These are phyloP conservation scores for Enteromius trimaculatus DNA, from an alignment of 2,797 vertebrate genomes.

Conservation along the genomic window DNA sequence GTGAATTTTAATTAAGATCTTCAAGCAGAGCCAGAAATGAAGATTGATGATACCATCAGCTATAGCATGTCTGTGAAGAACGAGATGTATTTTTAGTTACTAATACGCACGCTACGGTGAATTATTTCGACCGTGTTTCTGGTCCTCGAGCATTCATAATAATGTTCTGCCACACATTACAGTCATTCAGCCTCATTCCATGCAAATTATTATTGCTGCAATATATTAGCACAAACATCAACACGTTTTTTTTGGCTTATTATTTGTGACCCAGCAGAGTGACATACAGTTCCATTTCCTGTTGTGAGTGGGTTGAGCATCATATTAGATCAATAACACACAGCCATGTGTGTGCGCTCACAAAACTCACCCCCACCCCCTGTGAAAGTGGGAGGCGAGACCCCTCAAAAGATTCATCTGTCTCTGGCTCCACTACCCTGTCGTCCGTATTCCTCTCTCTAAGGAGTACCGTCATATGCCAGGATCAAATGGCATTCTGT, in stretches of 20 bases:
- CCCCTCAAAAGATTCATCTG: slow-evolving; percentile 35
- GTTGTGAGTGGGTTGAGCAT: slow-evolving; percentile 26
- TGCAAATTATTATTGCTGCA: slow-evolving; percentile 42
- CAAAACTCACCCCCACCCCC: background rate
- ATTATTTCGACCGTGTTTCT: slow-evolving; percentile 42
- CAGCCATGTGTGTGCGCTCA: background rate
- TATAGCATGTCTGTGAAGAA: slow-evolving; percentile 40
- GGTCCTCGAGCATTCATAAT: slow-evolving; percentile 20
- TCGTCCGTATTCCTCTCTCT: slow-evolving; percentile 41
- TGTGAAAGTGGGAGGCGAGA: slow-evolving; percentile 21
- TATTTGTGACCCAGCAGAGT: slow-evolving; percentile 5
- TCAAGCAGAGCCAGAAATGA: slow-evolving; percentile 31
- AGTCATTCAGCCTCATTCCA: slow-evolving; percentile 34
- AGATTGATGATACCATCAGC: slow-evolving; percentile 45
- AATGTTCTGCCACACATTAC: slow-evolving; percentile 26
- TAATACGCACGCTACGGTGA: slow-evolving; percentile 29
- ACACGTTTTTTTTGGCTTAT: slow-evolving; percentile 15
- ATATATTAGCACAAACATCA: slow-evolving; percentile 37
- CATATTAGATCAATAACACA: slow-evolving; percentile 37
- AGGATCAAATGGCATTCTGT: slow-evolving; percentile 51
- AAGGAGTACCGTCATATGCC: slow-evolving; percentile 46
- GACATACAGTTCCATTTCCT: background rate
- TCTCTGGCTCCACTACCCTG: slow-evolving; percentile 38
- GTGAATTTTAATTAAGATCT: slow-evolving; percentile 42
- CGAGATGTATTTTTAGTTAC: slow-evolving; percentile 41